Evolutionary conservation across 1,140 invertebrate genomes (phyloP), one percentile per base, ranked within the genome.

Genomic region (Monomorium pharaonis): DNA sequence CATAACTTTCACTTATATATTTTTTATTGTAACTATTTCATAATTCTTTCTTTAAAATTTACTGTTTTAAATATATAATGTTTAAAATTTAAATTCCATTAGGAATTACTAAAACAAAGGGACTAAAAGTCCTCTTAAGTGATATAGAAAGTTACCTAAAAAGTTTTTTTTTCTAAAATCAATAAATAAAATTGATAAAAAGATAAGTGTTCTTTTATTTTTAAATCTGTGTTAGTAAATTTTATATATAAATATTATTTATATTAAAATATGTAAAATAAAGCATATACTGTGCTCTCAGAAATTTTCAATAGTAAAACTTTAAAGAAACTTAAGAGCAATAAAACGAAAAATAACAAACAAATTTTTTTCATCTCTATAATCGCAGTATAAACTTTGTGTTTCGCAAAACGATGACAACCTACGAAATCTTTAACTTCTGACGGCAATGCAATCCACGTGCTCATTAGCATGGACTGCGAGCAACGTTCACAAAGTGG

Each of bases 401-500:
- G 21, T 63, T 76, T 27, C 14, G 24, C 2, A 30, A 62, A 54
- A 18, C 12, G 18, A 44, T 0, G 54, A 7, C 24, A 42, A 54
- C 21, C 49, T 44, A 56, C 24, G 10, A 72, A 81, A 72, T 81
- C 65, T 33, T 56, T 30, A 27, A 18, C 4, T 81, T 42, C 49
- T 56, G 21, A 5, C 60, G 47, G 44, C 75, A 33, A 60, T 27
- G 42, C 62, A n/a, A 16, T 60, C 18, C 81, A 60, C 51, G 54
- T 62, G 47, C 54, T 78, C 70, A 86, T 88, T 86, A 83, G 24
- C 84, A 88, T 88, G 49, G 63, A 30, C 51, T 51, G 62, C 77
- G 75, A 65, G 70, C 37, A 85, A 84, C 60, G 74, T 77, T 85
- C 85, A 83, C 77, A 85, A 92, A 92, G 90, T 92, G 87, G 90